Evolutionary conservation across 1,140 invertebrate genomes (phyloP), one percentile per base, ranked within the genome.

Genomic region (Monochamus saltuarius): DNA sequence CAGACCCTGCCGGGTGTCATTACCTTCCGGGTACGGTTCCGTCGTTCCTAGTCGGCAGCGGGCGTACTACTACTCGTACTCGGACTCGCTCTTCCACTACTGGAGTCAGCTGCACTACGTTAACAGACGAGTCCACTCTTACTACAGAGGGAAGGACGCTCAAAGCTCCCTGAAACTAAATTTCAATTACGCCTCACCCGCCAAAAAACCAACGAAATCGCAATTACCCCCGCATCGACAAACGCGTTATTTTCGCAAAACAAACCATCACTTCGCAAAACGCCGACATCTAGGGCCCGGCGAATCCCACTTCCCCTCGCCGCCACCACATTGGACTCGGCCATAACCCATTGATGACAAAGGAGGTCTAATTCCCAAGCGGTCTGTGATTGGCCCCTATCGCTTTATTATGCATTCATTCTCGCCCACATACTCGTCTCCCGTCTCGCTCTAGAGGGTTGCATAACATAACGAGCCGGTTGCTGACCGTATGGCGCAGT

Each of bases 321-420:
- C 38, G 59, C 37, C 39, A 4, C 43, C 40, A 16, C 9, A 10
- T 39, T 77, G 63, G 73, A 73, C 64, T 71, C 65, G 61, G 59
- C 74, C 68, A 63, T 70, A 74, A 69, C 71, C 73, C 75, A 77
- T 77, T 77, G 75, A 77, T 77, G 75, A 77, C 73, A 75, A 75
- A 75, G 71, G 73, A 75, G 73, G 74, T 70, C 72, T 65, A 68
- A 72, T 67, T 71, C 70, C 69, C 67, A 64, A 67, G 61, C 61
- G 64, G 65, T 63, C 64, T 67, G 62, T 67, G 67, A 76, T 76
- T 76, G 75, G 75, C 67, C 61, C 61, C 54, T 64, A 56, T 39
- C 46, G 43, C 65, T 65, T 65, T 67, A 69, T 62, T 64, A 64
- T 72, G 64, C 65, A 65, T 69, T 72, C 68, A 68, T 71, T 69